A percentile compares a stretch with the other conserved stretches of the same genome.
Evolutionary conservation across 2,888 invertebrate species (phyloP).

Genomic region (Brachypalpus laphriformis): DNA sequence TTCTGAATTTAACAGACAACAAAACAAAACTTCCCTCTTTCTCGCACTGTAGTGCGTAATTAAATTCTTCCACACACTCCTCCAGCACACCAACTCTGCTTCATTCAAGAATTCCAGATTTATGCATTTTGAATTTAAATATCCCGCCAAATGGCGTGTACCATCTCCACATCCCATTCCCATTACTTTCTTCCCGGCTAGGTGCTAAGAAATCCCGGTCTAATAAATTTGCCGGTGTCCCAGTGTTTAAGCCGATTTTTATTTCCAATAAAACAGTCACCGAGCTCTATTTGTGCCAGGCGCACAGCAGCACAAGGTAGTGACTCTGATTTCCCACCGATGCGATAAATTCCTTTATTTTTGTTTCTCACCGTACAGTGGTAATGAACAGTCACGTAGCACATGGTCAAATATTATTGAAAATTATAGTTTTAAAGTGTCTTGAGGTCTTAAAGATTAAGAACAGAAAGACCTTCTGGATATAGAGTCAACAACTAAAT

Average conservation of each 20-base stretch:
- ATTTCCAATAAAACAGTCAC: conserved; percentile 77
- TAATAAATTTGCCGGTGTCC: background rate
- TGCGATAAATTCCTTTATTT: background rate
- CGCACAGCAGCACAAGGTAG: conserved; percentile 64
- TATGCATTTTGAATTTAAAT: background rate
- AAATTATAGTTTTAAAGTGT: background rate
- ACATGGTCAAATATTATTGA: background rate
- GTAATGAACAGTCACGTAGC: background rate
- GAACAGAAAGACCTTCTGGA: too few species aligned
- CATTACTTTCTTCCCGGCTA: conserved; percentile 31
- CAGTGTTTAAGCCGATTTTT: conserved; percentile 53
- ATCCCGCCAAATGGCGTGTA: background rate
- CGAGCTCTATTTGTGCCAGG: conserved; percentile 78
- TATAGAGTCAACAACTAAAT: too few species aligned
- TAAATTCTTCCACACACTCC: background rate
- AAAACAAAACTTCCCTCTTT: background rate
- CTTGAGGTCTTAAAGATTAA: background rate
- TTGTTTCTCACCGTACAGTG: conserved; percentile 4
- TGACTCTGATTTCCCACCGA: background rate
- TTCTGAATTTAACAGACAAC: background rate
- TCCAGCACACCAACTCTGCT: background rate
- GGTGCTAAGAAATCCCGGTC: conserved; percentile 23
- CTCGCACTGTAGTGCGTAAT: background rate
- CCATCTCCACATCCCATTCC: background rate
- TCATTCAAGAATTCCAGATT: background rate